Base-by-base conservation (phyloP, 2,888 invertebrate species). In the Lamellibrachia satsuma region DNA sequence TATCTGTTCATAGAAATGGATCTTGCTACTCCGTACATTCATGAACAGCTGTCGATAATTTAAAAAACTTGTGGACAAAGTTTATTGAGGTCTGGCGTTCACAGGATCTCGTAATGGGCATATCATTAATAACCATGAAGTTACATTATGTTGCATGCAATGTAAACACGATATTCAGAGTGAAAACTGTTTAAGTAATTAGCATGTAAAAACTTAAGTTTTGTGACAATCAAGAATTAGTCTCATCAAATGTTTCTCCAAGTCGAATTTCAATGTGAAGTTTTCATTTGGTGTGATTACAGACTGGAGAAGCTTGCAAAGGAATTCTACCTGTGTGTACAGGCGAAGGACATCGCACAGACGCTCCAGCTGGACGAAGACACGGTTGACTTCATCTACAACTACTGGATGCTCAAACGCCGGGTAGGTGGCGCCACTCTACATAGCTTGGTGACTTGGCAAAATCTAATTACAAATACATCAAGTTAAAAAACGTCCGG, bases 331-430 rank as follows among this genome's bases (percentile, higher is more conserved):
- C 98, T 98, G 95, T 98, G 98, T 96, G 99, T 99, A 27, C 98
- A 97, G 95, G 97, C 98, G 57, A 92, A 94, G 39, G 95, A 95
- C 55, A 94, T 96, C 3, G 95, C 96, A 11, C 97, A 98, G 94
- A 98, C 98, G 96, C 97, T 98, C 93, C 98, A 98, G 95, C 91
- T 95, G 97, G 92, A 92, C 15, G 52, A 91, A n/a, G 98, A 98
- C 95, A 98, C 98, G 92, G 97, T 99, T 93, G 97, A 98, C 95
- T 98, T 98, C 95, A 98, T 99, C 95, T 99, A 98, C 96, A 98
- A 98, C 96, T 99, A 99, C 96, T 99, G 99, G 99, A 99, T 99
- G 96, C 97, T 99, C 93, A 99, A 99, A 96, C 97, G 99, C 96
- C 96, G 96, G 96, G 75, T 75, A 75, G 75, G 75, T 75, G 75